Evolutionary conservation across 2,113 vertebrate species (phyloP), one percentile per base, ranked within the genome.

Genomic region (Girardinichthys multiradiatus): DNA sequence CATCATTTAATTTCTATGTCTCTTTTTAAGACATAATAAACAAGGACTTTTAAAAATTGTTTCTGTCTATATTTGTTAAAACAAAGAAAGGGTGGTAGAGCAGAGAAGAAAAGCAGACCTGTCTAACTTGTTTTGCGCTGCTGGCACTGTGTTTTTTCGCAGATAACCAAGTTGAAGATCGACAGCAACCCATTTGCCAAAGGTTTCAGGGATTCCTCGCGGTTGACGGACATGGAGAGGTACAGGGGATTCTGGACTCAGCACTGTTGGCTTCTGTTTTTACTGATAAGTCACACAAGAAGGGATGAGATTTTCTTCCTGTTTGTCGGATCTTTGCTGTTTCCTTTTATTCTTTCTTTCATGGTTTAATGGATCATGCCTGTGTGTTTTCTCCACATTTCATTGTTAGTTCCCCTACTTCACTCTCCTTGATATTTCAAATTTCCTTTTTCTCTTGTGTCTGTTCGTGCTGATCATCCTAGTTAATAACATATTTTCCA

Each of bases 121-220:
- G 48, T 54, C 21, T 54, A 3, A 54, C 5, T n/a, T 11, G 48
- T 54, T 54, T 54, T 54, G 2, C 3, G 21, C 48, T 54, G 19
- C 37, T 45, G 31, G 3, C 30, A 15, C 28, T 65, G 61, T 80
- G 69, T 79, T 76, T 77, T 90, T 89, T 81, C 58, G n/a, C 93
- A 99, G 98, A 99, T 99, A 92, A 99, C 98, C 89, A 99, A 99
- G 89, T 90, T 99, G 94, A 99, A 99, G 96, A 99, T 99, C 80
- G 98, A 99, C 93, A 99, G 98, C 91, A 99, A 99, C 93, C 98
- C 98, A 6, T 99, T 99, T 65, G 98, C 98, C 87, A 99, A 99
- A 96, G 98, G 98, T 83, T 99, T 99, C 94, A 94, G 98, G 87
- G 98, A 99, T 92, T 99, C 98, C 59, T 99, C 98, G 63, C 95